Evolutionary conservation across 1,140 invertebrate genomes (phyloP).

Genomic region (Olivierus martensii): DNA sequence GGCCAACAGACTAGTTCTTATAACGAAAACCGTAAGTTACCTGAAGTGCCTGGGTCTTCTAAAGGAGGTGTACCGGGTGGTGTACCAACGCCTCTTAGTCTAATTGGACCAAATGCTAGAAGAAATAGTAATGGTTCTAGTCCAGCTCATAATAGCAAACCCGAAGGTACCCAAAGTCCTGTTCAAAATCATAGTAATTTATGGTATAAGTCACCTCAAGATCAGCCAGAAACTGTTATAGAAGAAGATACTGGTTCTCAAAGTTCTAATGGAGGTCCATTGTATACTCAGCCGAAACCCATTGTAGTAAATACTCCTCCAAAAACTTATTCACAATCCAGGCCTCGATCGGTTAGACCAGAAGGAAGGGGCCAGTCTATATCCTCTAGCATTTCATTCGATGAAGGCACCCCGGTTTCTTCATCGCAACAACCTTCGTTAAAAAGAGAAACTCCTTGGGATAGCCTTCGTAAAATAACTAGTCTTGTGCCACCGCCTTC

Average conservation of each 20-base stretch:
- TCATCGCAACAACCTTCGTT: not conserved
- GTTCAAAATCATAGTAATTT: too few species aligned
- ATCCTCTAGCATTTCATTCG: not conserved
- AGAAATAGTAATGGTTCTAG: too few species aligned
- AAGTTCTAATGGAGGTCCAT: not conserved
- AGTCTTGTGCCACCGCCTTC: not conserved
- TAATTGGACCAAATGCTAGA: not conserved
- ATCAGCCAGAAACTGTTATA: too few species aligned
- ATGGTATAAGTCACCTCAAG: too few species aligned
- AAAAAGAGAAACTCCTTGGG: not conserved
- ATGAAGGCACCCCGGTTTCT: not conserved
- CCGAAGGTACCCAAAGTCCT: too few species aligned
- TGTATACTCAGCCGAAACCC: constrained; percentile 20
- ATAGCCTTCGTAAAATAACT: not conserved
- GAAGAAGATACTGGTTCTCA: not conserved
- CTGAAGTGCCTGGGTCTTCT: not conserved
- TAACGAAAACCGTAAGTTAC: too few species aligned
- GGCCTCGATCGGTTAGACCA: constrained; percentile 3
- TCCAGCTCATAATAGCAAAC: too few species aligned
- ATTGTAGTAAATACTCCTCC: constrained; percentile 17
- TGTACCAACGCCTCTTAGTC: not conserved
- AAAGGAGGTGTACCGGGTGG: not conserved
- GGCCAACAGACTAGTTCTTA: too few species aligned
- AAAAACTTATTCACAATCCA: constrained; percentile 13
- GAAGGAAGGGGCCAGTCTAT: not conserved